Base-by-base conservation (phyloP, 2,113 vertebrate species). In the Apaloderma vittatum region DNA sequence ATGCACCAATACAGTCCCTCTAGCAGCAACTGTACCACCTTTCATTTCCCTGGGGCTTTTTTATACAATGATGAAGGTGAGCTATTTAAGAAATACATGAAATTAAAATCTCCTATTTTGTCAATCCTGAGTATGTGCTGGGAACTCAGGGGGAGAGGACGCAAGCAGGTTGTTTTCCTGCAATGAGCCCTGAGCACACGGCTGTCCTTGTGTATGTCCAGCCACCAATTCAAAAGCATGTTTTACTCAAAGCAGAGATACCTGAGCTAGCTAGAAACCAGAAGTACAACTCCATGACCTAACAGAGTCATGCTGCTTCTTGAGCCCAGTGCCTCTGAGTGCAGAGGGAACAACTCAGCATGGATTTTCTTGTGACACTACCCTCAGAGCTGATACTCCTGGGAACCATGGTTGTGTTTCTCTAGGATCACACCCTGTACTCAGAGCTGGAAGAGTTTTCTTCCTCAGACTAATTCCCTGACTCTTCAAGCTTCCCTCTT, bases 101-200 rank as follows among this genome's bases (percentile, higher is more conserved):
- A n/a, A 81, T 45, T 45, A 54, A 73, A 90, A 43, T 21, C 34
- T 51, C 37, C 6, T 77, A n/a, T 59, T 80, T 27, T 65, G 37
- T 63, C 48, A 76, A 22, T 30, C 70, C 52, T 21, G 27, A 85
- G 30, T 11, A 24, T 23, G 14, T 12, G 9, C 37, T 24, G 20
- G 65, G 26, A 48, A 45, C 61, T 70, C 37, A 4, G 8, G 6
- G n/a, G 27, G 40, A 73, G 57, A 77, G 26, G 21, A 81, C 16
- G 58, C 21, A 46, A 78, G 46, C 11, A 80, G 37, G 23, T 8
- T 71, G 46, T 61, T 86, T 72, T 91, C 30, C 54, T 68, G 17
- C 27, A 75, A 2, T 9, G 32, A 55, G 61, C 90, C 37, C 30
- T 2, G 2, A 78, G 65, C 46, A 71, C 17, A 19, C 0, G 0